phyloP scores from a whole-genome alignment of 2,888 invertebrate species.

The Tipula confusa region DNA sequence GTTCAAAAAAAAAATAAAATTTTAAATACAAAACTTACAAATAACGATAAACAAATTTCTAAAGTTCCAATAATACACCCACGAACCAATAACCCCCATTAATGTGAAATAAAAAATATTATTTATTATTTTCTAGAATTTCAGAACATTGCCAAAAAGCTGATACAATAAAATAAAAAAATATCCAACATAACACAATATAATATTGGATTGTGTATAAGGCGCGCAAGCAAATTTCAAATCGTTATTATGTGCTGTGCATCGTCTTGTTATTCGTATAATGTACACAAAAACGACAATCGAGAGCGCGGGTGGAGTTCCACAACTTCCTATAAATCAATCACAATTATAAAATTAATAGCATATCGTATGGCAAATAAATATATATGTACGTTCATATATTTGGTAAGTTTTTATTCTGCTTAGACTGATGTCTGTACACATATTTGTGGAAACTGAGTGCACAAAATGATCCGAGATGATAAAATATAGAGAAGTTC shows the following conservation, averaged over 20 bases:
- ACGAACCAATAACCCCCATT: conserved; percentile 13
- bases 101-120: neutral
- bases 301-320: neutral
- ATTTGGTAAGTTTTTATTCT: neutral
- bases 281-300: neutral
- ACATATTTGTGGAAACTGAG: too few relatives aligned
- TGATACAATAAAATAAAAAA: neutral
- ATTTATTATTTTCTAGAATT: neutral
- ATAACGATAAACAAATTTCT: neutral
- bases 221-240: neutral
- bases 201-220: neutral
- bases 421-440: neutral
- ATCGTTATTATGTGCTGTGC: neutral
- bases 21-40: conserved; percentile 35
- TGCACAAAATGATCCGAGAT: too few relatives aligned
- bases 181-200: neutral
- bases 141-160: conserved; percentile 12
- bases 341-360: conserved; percentile 3
- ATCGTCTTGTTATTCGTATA: neutral
- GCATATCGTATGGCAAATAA: neutral
- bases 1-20: neutral
- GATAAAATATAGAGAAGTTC: too few relatives aligned
- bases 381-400: too few relatives aligned
- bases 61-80: neutral
- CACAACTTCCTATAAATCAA: neutral